Evolutionary conservation across 2,113 vertebrate species (phyloP).

Genomic region (Neoarius graeffei): DNA sequence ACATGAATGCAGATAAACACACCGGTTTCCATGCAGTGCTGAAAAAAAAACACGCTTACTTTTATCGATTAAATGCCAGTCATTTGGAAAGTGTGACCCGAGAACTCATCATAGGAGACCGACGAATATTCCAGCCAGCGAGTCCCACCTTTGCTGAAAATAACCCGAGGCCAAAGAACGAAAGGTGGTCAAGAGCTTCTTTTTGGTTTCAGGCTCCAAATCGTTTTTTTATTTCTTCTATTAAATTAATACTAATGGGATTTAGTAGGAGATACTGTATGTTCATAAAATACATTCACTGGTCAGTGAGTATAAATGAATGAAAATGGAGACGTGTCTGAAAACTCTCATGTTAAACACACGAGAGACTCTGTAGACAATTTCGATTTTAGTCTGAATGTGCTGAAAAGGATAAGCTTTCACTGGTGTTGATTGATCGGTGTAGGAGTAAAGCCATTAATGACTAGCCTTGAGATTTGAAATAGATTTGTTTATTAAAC

Average conservation of each 20-base stretch:
- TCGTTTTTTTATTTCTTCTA: constrained; percentile 6
- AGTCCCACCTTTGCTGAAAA: not conserved
- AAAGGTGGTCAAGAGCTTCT: not conserved
- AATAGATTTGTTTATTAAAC: not conserved
- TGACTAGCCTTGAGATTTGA: not conserved
- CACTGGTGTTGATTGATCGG: not conserved
- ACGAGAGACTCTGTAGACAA: not conserved
- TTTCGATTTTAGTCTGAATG: not conserved
- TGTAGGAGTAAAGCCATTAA: not conserved
- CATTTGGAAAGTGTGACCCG: not conserved
- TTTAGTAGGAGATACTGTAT: not conserved
- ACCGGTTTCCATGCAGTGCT: not conserved
- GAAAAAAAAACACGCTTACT: not conserved
- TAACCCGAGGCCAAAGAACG: not conserved
- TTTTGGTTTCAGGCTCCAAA: not conserved
- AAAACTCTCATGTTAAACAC: not conserved
- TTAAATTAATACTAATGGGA: not conserved
- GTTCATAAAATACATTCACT: not conserved
- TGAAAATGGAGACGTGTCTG: not conserved
- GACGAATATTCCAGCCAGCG: not conserved
- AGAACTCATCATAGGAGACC: not conserved
- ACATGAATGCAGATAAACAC: not conserved
- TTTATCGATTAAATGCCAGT: not conserved
- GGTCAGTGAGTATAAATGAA: constrained; percentile 6
- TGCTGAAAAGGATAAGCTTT: not conserved